These are phyloP conservation scores for Saxidomus purpurata DNA, from an alignment of 1,140 invertebrate species.

Conservation along the genomic window DNA sequence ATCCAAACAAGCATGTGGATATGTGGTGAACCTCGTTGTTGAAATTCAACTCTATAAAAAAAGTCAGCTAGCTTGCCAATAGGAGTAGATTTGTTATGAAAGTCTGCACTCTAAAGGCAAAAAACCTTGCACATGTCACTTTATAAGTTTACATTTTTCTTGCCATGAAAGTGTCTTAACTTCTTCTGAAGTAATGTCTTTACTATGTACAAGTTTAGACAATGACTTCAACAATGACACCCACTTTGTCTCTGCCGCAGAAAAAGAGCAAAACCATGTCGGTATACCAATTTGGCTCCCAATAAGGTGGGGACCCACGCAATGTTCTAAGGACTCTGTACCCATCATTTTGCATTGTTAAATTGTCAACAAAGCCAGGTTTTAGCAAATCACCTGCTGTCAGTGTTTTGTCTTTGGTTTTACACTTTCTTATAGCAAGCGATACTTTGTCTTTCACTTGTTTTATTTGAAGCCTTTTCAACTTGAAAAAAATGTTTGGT, in stretches of 20 bases:
- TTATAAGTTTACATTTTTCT: background rate
- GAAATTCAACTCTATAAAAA: constrained; percentile 85
- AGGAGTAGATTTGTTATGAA: constrained; percentile 35
- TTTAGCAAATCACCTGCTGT: constrained; percentile 64
- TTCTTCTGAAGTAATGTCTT: background rate
- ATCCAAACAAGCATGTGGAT: constrained; percentile 85
- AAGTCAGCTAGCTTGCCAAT: constrained; percentile 71
- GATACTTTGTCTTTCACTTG: constrained; percentile 68
- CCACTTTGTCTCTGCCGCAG: constrained; percentile 34
- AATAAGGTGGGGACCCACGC: constrained; percentile 70
- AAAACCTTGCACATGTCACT: constrained; percentile 32
- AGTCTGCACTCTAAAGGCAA: constrained; percentile 8
- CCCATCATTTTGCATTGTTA: constrained; percentile 72
- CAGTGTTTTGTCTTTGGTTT: constrained; percentile 61
- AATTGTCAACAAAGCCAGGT: constrained; percentile 53
- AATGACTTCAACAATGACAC: background rate
- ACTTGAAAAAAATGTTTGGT: constrained; percentile 71
- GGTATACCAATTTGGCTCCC: constrained; percentile 65
- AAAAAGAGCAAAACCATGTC: constrained; percentile 64
- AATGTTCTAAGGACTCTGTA: constrained; percentile 67
- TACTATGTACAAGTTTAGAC: background rate
- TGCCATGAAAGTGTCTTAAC: background rate
- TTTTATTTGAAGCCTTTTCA: constrained; percentile 74
- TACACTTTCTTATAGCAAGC: constrained; percentile 67
- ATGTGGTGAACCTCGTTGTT: constrained; percentile 86